phyloP scores from a whole-genome alignment of 1,140 invertebrate species.

The Trichoplusia ni region DNA sequence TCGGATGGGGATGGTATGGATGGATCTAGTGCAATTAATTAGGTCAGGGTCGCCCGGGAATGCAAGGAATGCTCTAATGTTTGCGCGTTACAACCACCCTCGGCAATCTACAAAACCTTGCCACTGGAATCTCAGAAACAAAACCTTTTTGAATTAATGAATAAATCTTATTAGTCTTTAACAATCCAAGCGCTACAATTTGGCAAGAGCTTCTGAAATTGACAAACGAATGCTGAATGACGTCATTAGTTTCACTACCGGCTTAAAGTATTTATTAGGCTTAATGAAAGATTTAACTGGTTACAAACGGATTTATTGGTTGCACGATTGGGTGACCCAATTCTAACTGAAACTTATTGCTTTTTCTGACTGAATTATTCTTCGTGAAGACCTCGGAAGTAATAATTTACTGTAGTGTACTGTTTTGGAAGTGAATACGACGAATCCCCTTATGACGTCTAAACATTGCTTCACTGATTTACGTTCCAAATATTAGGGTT shows the following conservation, averaged over 20 bases:
- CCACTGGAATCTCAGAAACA: neutral
- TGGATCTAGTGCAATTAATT: conserved; percentile 9
- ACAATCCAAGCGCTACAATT: conserved; percentile 1
- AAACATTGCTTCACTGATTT: too few relatives aligned
- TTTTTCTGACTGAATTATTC: too few relatives aligned
- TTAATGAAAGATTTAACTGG: too few relatives aligned
- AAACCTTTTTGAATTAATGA: neutral
- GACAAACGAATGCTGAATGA: neutral
- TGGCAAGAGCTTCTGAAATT: conserved; percentile 10
- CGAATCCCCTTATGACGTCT: too few relatives aligned
- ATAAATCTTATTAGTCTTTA: conserved; percentile 3
- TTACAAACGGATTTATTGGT: too few relatives aligned
- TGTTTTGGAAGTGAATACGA: too few relatives aligned
- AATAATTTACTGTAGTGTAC: too few relatives aligned
- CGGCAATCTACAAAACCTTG: neutral
- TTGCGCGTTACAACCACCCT: neutral
- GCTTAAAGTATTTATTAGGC: too few relatives aligned
- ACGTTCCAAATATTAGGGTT: too few relatives aligned
- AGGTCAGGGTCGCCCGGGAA: neutral
- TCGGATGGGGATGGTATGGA: conserved; percentile 7
- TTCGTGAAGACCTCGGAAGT: too few relatives aligned
- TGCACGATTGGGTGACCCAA: too few relatives aligned
- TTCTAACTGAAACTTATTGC: too few relatives aligned
- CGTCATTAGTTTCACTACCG: conserved; percentile 9
- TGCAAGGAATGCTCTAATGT: conserved; percentile 9